Conservation (phyloP, 1,140 invertebrate genomes). For the Pectinophora gossypiella region DNA sequence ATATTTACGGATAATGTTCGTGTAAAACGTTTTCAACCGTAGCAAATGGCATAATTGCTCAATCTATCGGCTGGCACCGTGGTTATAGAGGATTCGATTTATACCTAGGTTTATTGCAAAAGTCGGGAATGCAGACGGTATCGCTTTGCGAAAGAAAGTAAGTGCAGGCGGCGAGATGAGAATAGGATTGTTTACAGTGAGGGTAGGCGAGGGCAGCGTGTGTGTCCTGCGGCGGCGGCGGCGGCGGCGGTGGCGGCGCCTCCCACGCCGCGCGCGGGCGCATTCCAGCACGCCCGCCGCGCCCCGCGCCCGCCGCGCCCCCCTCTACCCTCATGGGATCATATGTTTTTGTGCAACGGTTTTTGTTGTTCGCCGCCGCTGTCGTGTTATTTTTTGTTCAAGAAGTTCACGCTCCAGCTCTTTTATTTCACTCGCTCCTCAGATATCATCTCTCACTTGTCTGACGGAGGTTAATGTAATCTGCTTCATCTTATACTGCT, state of each 20-base stretch:
- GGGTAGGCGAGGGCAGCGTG: constrained; percentile 45
- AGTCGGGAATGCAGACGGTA: too few relatives aligned
- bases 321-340: constrained; percentile 64
- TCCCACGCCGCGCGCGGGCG: constrained; percentile 67
- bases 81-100: too few relatives aligned
- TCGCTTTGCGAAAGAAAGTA: too few relatives aligned
- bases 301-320: constrained; percentile 48
- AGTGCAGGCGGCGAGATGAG: constrained; percentile 33
- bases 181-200: constrained; percentile 69
- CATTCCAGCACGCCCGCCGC: constrained; percentile 71
- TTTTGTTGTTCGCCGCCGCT: constrained; percentile 71
- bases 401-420: constrained; percentile 66
- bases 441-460: constrained; percentile 52
- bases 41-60: too few relatives aligned
- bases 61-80: too few relatives aligned
- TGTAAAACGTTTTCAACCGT: too few relatives aligned
- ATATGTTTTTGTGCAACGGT: constrained; percentile 75
- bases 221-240: constrained; percentile 35
- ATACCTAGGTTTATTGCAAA: too few relatives aligned
- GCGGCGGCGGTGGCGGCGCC: constrained; percentile 46
- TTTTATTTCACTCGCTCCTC: constrained; percentile 61
- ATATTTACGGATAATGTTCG: too few relatives aligned
- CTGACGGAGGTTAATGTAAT: constrained; percentile 22
- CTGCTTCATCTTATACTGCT: neutral
- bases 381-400: constrained; percentile 58